These are phyloP conservation scores for Hydrotaea cyrtoneurina DNA, from an alignment of 2,888 invertebrate genomes.

Conservation along the genomic window DNA sequence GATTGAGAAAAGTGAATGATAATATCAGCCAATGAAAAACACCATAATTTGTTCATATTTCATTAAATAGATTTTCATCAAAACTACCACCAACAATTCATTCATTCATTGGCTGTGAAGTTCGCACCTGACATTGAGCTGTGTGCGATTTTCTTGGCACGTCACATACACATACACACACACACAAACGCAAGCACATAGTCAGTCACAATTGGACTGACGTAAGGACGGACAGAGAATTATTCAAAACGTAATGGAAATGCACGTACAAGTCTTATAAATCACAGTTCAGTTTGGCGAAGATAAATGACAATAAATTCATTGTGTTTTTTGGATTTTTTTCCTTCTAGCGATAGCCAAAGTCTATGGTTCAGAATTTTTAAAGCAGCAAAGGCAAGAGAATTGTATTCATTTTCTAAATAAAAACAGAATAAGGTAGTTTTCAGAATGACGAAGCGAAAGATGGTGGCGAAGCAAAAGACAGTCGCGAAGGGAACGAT, in stretches of 20 bases:
- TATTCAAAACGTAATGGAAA: conserved; percentile 56
- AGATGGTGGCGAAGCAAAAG: no score
- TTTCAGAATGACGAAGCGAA: no score
- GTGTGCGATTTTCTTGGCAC: conserved; percentile 65
- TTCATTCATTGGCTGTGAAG: no score
- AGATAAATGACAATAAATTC: conserved; percentile 6
- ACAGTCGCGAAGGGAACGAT: no score
- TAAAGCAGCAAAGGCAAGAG: neutral
- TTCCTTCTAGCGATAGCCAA: no score
- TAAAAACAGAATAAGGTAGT: no score
- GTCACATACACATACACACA: conserved; percentile 53
- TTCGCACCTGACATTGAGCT: conserved; percentile 57
- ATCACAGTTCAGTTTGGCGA: conserved; percentile 42
- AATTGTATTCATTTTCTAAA: no score
- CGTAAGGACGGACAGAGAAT: neutral
- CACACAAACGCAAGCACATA: neutral
- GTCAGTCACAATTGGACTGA: neutral
- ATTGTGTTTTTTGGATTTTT: neutral
- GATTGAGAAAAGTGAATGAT: no score
- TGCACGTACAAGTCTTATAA: conserved; percentile 63
- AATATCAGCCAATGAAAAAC: no score
- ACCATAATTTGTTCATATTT: neutral
- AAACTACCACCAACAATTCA: no score
- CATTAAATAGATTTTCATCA: neutral
- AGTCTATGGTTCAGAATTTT: neutral